A percentile compares a stretch with the other conserved stretches of the same genome.
Conservation (phyloP, 2,888 invertebrate species). For the Eupelmus urozonus region DNA sequence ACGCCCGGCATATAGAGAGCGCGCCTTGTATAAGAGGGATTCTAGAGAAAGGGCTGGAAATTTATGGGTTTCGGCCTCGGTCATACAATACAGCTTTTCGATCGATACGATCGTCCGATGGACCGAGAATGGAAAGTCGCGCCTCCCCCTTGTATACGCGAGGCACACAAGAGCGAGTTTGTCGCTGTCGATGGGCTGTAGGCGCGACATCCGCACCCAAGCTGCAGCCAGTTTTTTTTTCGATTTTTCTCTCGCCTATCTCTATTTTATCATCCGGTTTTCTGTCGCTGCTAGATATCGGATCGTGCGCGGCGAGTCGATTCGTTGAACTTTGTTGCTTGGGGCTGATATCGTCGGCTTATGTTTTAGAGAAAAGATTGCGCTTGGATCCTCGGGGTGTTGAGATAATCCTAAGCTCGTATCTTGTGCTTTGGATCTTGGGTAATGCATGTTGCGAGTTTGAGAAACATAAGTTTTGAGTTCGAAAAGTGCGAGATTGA, state of each 20-base stretch:
- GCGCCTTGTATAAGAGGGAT: background rate
- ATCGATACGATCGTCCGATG: slow-evolving; percentile 45
- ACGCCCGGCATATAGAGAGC: background rate
- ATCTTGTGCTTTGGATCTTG: too few species aligned
- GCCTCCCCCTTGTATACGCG: background rate
- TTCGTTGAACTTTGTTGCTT: background rate
- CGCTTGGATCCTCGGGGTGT: too few species aligned
- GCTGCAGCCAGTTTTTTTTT: background rate
- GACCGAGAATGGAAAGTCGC: background rate
- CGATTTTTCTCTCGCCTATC: background rate
- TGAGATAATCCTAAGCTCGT: too few species aligned
- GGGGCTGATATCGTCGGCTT: background rate
- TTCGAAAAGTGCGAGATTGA: too few species aligned
- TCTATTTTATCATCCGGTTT: slow-evolving; percentile 1
- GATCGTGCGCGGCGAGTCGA: background rate
- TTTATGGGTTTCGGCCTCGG: slow-evolving; percentile 38
- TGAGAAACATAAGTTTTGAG: too few species aligned
- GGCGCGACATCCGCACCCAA: background rate
- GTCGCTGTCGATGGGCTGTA: background rate
- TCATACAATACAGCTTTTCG: slow-evolving; percentile 23
- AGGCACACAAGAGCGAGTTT: background rate
- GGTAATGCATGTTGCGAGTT: too few species aligned
- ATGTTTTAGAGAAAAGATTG: too few species aligned
- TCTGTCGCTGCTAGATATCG: background rate
- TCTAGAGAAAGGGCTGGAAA: slow-evolving; percentile 2